Percentiles rank a stretch among this genome's conserved stretches.
Evolutionary conservation across 1,140 invertebrate species (phyloP).

Genomic region (Drosophila leontia): DNA sequence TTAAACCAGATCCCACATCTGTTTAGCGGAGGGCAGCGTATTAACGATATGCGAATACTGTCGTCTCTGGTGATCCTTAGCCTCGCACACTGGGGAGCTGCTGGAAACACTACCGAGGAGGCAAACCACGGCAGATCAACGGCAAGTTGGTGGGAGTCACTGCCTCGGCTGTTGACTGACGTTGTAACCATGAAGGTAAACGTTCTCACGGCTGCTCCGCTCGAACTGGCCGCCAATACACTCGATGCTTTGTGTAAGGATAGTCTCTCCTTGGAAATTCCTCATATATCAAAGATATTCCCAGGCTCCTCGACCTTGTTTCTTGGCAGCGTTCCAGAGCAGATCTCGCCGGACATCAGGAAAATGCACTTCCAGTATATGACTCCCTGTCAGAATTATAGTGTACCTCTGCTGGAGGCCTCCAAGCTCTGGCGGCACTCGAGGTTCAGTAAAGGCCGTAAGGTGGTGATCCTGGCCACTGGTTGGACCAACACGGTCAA

Average conservation of each 20-base stretch:
- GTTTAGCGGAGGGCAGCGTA: background rate
- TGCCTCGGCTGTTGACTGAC: slow-evolving; percentile 51
- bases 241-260: slow-evolving; percentile 62
- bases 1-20: slow-evolving; percentile 17
- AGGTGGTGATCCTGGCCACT: slow-evolving; percentile 71
- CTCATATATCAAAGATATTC: background rate
- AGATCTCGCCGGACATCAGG: slow-evolving; percentile 67
- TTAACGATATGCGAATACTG: slow-evolving; percentile 28
- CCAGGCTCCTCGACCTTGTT: slow-evolving; percentile 66
- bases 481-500: slow-evolving; percentile 77
- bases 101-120: slow-evolving; percentile 1
- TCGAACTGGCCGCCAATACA: slow-evolving; percentile 47
- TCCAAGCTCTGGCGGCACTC: slow-evolving; percentile 62
- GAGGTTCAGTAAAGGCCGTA: slow-evolving; percentile 52
- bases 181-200: slow-evolving; percentile 58
- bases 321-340: slow-evolving; percentile 41
- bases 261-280: background rate
- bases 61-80: slow-evolving; percentile 9
- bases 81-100: slow-evolving; percentile 4
- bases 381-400: slow-evolving; percentile 71
- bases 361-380: slow-evolving; percentile 77
- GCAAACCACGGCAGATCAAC: background rate
- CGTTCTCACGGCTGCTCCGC: slow-evolving; percentile 55
- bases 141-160: slow-evolving; percentile 47
- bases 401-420: slow-evolving; percentile 64